Percentiles rank a stretch among this genome's conserved stretches.
Evolutionary conservation across 2,797 vertebrate genomes (phyloP).

Genomic region (Chloroceryle inda): DNA sequence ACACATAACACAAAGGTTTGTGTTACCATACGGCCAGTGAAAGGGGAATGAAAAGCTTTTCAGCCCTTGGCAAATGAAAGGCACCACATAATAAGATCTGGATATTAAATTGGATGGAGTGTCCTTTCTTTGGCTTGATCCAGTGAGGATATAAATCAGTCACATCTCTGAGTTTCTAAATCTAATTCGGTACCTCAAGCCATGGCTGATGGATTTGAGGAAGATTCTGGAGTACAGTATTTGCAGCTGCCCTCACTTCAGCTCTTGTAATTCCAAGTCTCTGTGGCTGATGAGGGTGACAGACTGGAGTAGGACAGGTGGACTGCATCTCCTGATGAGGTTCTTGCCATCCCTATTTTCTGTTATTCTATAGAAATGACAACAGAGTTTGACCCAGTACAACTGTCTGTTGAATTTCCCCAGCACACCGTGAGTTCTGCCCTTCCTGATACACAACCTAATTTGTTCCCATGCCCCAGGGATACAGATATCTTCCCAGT

Average conservation of each 20-base stretch:
- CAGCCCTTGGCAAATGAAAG: not conserved
- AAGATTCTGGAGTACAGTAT: not conserved
- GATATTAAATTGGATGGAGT: not conserved
- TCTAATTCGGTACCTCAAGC: not conserved
- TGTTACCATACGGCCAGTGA: not conserved
- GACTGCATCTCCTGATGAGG: not conserved
- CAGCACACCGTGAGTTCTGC: not conserved
- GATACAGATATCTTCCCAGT: not conserved
- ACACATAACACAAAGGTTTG: not conserved
- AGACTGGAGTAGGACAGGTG: not conserved
- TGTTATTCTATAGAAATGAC: not conserved
- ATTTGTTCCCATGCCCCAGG: not conserved
- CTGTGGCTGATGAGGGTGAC: not conserved
- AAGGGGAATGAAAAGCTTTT: not conserved
- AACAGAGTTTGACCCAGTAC: not conserved
- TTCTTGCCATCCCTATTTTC: not conserved
- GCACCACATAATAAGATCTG: not conserved
- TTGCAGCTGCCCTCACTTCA: not conserved
- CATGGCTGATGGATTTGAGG: not conserved
- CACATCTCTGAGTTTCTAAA: not conserved
- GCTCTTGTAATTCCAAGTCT: not conserved
- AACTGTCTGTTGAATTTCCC: accelerated
- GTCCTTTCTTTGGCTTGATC: not conserved
- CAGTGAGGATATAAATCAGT: not conserved
- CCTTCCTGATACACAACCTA: not conserved